phyloP scores from a whole-genome alignment of 2,888 invertebrate genomes.

The Saturnia japonica region DNA sequence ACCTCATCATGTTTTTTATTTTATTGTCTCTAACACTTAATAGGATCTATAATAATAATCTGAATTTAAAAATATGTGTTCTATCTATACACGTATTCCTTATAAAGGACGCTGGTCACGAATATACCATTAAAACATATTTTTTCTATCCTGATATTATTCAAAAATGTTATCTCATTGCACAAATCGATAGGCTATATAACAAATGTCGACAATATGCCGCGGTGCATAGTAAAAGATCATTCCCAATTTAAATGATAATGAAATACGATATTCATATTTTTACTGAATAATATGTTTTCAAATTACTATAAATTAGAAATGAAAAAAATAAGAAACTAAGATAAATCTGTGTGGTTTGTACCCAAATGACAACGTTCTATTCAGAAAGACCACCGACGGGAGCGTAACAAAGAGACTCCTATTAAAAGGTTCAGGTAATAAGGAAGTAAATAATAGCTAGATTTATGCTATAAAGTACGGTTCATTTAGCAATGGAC shows the following conservation, averaged over 20 bases:
- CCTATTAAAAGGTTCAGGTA: conserved; percentile 2
- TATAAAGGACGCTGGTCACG: no score
- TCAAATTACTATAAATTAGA: background rate
- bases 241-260: background rate
- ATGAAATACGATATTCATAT: background rate
- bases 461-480: conserved; percentile 3
- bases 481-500: conserved; percentile 4
- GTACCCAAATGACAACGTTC: background rate
- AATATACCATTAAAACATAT: no score
- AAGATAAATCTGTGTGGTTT: background rate
- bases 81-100: no score
- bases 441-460: conserved; percentile 5
- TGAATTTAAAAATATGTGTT: no score
- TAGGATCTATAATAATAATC: no score
- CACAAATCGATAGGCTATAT: no score
- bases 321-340: background rate
- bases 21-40: no score
- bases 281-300: background rate
- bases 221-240: no score
- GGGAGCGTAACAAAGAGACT: background rate
- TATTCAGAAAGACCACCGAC: conserved; percentile 6
- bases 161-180: no score
- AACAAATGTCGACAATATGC: no score
- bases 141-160: no score
- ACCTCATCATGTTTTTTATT: no score